Conservation (phyloP, 2,888 invertebrate species). For the Schizaphis graminum region DNA sequence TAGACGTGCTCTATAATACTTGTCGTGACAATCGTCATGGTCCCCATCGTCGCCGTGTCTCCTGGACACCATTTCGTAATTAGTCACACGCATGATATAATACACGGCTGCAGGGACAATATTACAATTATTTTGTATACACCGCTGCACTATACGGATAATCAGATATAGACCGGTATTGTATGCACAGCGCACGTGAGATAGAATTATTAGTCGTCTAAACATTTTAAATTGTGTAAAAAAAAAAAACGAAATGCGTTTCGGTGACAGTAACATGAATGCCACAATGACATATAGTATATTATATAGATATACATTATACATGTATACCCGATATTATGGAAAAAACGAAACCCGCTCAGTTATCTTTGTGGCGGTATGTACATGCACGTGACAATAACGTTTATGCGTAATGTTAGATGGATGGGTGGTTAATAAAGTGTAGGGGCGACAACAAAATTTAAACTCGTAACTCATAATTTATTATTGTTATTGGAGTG, state of each 20-base stretch:
- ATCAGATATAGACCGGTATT: not conserved
- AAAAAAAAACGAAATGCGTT: not conserved
- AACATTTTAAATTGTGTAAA: not conserved
- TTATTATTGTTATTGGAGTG: not conserved
- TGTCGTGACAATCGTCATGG: slow-evolving; percentile 40
- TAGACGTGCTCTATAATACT: not conserved
- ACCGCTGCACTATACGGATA: not conserved
- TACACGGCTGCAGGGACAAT: not conserved
- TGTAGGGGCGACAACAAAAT: not conserved
- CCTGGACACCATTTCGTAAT: slow-evolving; percentile 5
- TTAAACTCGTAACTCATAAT: not conserved
- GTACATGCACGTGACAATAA: not conserved
- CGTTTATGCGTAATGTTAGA: not conserved
- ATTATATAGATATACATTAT: not conserved
- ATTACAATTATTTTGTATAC: slow-evolving; percentile 8
- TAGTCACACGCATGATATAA: not conserved
- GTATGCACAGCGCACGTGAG: not conserved
- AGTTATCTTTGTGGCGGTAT: not conserved
- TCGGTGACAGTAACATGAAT: not conserved
- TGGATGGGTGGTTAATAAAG: not conserved
- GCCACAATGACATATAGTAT: not conserved
- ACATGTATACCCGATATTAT: not conserved
- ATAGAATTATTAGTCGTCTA: not conserved
- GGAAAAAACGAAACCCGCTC: too few species aligned
- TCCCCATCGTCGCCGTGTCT: not conserved